A percentile compares a stretch with the other conserved stretches of the same genome.
Conservation (phyloP, 2,113 vertebrate species). For the Nannospalax galili region DNA sequence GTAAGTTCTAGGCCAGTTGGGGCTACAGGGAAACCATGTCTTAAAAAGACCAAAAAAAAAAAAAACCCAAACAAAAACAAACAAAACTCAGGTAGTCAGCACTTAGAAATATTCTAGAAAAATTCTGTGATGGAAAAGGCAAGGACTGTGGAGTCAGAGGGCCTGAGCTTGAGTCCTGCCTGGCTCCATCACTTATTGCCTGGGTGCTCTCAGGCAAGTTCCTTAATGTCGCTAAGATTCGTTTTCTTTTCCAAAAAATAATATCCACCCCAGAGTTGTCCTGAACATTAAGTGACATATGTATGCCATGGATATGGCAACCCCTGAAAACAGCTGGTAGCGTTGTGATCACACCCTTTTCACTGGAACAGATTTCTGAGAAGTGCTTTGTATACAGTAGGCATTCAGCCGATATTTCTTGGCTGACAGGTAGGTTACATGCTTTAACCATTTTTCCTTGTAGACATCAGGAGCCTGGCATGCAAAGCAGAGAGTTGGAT, state of each 20-base stretch:
- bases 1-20: too few relatives aligned
- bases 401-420: background rate
- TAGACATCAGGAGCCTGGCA: background rate
- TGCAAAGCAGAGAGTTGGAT: background rate
- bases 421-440: background rate
- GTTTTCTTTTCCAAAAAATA: slow-evolving; percentile 26
- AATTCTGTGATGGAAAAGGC: background rate
- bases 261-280: background rate
- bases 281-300: background rate
- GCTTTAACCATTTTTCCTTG: background rate
- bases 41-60: too few relatives aligned
- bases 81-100: background rate
- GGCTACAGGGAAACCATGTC: too few relatives aligned
- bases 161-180: background rate
- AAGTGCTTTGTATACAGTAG: background rate
- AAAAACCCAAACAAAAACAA: too few relatives aligned
- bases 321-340: background rate
- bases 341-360: background rate
- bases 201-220: background rate
- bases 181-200: background rate
- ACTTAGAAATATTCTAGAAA: background rate
- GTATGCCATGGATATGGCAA: background rate
- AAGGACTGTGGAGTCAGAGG: background rate
- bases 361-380: background rate
- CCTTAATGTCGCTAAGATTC: slow-evolving; percentile 25